Percentiles rank a stretch among this genome's conserved stretches.
These are phyloP conservation scores for Thaumatotibia leucotreta DNA, from an alignment of 1,140 invertebrate genomes.

Conservation along the genomic window DNA sequence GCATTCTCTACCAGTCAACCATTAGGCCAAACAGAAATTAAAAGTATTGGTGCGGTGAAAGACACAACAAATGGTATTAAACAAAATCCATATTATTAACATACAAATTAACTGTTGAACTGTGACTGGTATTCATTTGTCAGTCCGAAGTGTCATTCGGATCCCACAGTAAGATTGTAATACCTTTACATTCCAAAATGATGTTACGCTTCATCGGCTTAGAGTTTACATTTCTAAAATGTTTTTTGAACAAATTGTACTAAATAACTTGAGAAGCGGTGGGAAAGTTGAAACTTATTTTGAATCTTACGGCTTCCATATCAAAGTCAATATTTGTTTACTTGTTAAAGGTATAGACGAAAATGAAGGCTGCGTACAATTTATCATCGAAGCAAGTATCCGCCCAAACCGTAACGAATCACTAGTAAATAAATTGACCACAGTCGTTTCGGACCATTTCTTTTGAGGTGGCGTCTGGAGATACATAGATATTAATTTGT, in stretches of 20 bases:
- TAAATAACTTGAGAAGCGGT: background rate
- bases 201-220: conserved; percentile 11
- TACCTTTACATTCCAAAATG: conserved; percentile 32
- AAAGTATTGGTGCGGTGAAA: too few species aligned
- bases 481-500: conserved; percentile 40
- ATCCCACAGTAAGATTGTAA: conserved; percentile 35
- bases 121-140: conserved; percentile 66
- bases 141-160: conserved; percentile 62
- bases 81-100: conserved; percentile 50
- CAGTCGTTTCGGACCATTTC: conserved; percentile 54
- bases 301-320: conserved; percentile 19
- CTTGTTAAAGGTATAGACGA: conserved; percentile 25
- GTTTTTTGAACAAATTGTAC: conserved; percentile 16
- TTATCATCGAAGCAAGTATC: conserved; percentile 70
- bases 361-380: conserved; percentile 60
- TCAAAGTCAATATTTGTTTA: conserved; percentile 30
- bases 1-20: too few species aligned
- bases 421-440: conserved; percentile 71
- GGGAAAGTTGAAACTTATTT: conserved; percentile 14
- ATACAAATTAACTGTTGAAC: conserved; percentile 65
- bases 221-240: conserved; percentile 38
- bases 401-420: conserved; percentile 69
- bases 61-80: too few species aligned
- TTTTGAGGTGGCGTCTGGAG: conserved; percentile 40
- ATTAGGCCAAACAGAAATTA: too few species aligned